phyloP scores from a whole-genome alignment of 2,113 vertebrate species.

The Pseudorhombus dupliciocellatus region DNA sequence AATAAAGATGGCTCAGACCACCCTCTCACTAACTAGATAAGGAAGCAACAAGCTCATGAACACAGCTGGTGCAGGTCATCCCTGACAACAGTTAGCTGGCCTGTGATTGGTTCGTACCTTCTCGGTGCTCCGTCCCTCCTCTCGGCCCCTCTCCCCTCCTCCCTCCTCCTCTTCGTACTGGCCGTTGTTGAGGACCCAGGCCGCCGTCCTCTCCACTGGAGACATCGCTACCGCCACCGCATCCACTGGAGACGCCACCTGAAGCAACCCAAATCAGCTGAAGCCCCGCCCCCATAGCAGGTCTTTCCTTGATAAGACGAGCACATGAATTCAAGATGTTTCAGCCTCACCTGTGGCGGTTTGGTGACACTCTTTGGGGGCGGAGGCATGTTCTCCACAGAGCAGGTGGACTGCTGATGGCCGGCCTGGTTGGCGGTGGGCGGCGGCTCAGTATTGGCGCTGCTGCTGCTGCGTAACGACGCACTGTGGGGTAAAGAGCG shows the following conservation, averaged over 20 bases:
- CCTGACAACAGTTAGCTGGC: no score
- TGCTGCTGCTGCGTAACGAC: constrained; percentile 84
- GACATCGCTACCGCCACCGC: constrained; percentile 91
- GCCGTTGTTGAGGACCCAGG: constrained; percentile 95
- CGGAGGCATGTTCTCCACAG: constrained; percentile 85
- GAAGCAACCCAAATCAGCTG: not conserved
- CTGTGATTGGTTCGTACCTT: constrained; percentile 81
- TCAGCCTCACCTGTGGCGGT: constrained; percentile 70
- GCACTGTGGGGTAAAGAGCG: constrained; percentile 83
- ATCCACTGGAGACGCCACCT: constrained; percentile 91
- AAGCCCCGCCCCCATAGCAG: not conserved
- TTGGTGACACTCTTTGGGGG: constrained; percentile 82
- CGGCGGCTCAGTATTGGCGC: constrained; percentile 74
- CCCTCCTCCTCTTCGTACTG: constrained; percentile 84
- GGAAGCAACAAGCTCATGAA: no score
- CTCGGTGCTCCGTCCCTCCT: constrained; percentile 86
- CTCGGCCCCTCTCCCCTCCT: constrained; percentile 68
- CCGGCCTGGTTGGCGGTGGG: constrained; percentile 42
- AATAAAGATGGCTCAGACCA: no score
- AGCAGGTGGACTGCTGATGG: constrained; percentile 84
- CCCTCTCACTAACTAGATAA: not conserved
- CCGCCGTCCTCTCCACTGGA: constrained; percentile 95
- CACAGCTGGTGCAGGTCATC: no score
- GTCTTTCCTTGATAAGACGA: no score
- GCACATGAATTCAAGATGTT: no score